Evolutionary conservation across 2,797 vertebrate genomes (phyloP).

Genomic region (Malacoctenus gilli): DNA sequence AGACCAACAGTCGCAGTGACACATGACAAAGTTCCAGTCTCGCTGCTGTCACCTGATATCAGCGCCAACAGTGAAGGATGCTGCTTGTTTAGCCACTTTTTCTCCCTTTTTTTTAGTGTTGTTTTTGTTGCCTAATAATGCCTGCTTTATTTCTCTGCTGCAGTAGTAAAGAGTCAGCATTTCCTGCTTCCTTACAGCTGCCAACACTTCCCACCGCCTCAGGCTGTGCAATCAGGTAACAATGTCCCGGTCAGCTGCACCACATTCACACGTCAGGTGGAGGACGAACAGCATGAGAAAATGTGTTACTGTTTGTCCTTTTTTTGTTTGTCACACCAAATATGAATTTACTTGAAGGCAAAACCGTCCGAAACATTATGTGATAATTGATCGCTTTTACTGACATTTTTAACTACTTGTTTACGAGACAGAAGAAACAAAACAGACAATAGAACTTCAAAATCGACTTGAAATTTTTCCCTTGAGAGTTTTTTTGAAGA

Average conservation of each 20-base stretch:
- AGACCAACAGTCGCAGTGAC: conserved; percentile 6
- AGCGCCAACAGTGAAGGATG: conserved; percentile 5
- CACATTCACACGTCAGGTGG: background rate
- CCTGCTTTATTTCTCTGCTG: conserved; percentile 18
- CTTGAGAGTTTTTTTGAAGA: too few relatives aligned
- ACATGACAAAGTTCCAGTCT: background rate
- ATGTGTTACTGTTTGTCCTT: background rate
- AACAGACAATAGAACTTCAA: too few relatives aligned
- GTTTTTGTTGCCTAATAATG: conserved; percentile 9
- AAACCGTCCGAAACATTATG: too few relatives aligned
- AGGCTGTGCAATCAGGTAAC: conserved; percentile 20
- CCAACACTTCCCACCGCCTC: conserved; percentile 28
- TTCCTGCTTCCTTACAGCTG: conserved; percentile 29
- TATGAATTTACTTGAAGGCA: background rate
- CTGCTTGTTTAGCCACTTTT: conserved; percentile 2
- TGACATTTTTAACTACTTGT: too few relatives aligned
- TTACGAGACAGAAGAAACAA: too few relatives aligned
- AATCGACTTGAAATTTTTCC: too few relatives aligned
- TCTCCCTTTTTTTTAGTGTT: conserved; percentile 1
- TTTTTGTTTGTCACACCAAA: conserved; percentile 6
- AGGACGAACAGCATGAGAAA: background rate
- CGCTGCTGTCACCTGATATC: conserved; percentile 1
- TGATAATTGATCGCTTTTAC: too few relatives aligned
- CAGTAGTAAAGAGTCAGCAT: conserved; percentile 35
- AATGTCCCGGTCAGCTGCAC: conserved; percentile 4